Evolutionary conservation across 2,797 vertebrate species (phyloP), one percentile per base, ranked within the genome.

Genomic region (Channallabes apus): DNA sequence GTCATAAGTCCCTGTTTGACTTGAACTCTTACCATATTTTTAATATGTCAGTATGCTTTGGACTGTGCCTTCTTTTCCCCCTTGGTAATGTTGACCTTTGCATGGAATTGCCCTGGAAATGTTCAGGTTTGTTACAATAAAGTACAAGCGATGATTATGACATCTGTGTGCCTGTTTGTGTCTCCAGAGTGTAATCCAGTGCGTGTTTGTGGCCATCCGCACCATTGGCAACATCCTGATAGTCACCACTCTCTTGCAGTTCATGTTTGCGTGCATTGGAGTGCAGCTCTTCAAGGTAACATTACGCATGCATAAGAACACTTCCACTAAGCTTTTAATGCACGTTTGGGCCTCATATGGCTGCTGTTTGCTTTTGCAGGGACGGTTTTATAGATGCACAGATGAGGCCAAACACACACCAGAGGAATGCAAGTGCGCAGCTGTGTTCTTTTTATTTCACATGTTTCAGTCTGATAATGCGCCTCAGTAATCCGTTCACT

Each of bases 151-250:
- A 29, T 38, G 6, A 69, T 6, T 27, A 12, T 80, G 56, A 71
- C 18, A 11, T 61, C 59, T 15, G 38, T 78, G 20, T 27, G 61
- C 62, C 4, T 3, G 3, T 69, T 62, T 86, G n/a, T 86, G 2
- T 83, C 79, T 58, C 56, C 93, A 97, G 96, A 96, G 97, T 0
- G 97, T 98, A 88, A 96, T 98, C 78, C 97, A 98, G 92, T 98
- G 97, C 90, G 96, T 98, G 85, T 98, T 98, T 6, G 97, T 98
- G 87, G 97, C 97, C 87, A 97, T 98, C 92, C 95, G 94, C 87
- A 99, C 97, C 80, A 99, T 99, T 0, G 97, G 97, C 0, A 99
- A 98, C 93, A 99, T 99, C 92, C 97, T 99, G 95, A 97, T 99
- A 0, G 97, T 99, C 88, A 98, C 97, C 4, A 97, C 96, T 0